Conservation (phyloP, 2,113 vertebrate genomes). For the Seriola aureovittata region DNA sequence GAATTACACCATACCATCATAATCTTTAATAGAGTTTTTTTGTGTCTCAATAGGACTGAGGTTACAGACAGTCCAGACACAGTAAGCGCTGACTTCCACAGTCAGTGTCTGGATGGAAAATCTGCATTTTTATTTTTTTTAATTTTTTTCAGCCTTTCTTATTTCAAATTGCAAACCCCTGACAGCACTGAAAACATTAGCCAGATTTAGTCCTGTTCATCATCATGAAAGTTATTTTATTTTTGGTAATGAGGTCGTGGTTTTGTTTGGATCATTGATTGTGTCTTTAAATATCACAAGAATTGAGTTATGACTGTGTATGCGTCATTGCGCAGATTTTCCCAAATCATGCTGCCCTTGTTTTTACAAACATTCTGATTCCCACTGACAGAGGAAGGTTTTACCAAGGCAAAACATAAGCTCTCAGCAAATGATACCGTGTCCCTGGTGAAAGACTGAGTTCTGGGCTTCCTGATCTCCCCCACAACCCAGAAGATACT, state of each 20-base stretch:
- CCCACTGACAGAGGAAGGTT: conserved; percentile 18
- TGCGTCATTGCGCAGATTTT: neutral
- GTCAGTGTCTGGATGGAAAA: neutral
- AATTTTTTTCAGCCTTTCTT: neutral
- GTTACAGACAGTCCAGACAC: neutral
- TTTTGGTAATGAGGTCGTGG: neutral
- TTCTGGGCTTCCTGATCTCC: conserved; percentile 40
- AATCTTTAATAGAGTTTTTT: neutral
- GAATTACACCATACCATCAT: neutral
- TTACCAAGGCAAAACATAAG: conserved; percentile 41
- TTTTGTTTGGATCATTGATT: neutral
- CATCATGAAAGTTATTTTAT: neutral
- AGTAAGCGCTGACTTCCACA: conserved; percentile 5
- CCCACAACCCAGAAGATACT: conserved; percentile 48
- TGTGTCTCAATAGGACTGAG: neutral
- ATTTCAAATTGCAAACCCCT: neutral
- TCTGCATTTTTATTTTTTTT: neutral
- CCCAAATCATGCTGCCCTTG: neutral
- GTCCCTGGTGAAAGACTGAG: conserved; percentile 36
- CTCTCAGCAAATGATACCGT: conserved; percentile 44
- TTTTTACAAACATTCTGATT: conserved; percentile 28
- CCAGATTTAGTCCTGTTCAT: neutral
- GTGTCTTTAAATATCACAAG: conserved; percentile 1
- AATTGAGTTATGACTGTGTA: neutral
- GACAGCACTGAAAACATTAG: neutral